Conservation (phyloP, 1,140 invertebrate genomes). For the Berghia stephanieae region DNA sequence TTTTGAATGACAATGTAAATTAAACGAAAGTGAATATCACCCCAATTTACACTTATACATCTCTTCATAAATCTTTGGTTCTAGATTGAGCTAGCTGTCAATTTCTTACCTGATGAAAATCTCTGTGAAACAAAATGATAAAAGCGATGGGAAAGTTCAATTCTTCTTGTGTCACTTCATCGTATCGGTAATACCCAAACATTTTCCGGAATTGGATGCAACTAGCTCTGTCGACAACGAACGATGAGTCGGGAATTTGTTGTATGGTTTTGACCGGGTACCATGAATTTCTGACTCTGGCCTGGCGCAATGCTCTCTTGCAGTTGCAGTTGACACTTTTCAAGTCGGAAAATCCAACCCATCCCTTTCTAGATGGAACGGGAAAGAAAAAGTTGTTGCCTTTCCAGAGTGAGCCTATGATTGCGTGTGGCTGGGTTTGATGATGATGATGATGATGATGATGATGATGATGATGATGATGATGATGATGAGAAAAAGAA, state of each 20-base stretch:
- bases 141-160: constrained; percentile 54
- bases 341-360: constrained; percentile 13
- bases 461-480: too few relatives aligned
- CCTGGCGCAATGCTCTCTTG: background rate
- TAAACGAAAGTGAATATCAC: background rate
- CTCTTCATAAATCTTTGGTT: background rate
- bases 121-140: constrained; percentile 56
- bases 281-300: background rate
- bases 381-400: too few relatives aligned
- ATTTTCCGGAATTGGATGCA: constrained; percentile 21
- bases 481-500: too few relatives aligned
- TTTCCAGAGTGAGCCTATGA: too few relatives aligned
- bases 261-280: background rate
- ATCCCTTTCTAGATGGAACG: too few relatives aligned
- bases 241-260: background rate
- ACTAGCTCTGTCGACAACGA: background rate
- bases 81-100: background rate
- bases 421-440: too few relatives aligned
- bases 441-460: too few relatives aligned
- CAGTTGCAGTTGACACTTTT: background rate
- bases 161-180: constrained; percentile 37
- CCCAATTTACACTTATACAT: background rate
- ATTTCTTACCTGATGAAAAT: constrained; percentile 47
- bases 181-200: constrained; percentile 24
- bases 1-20: too few relatives aligned